Evolutionary conservation across 1,140 invertebrate species (phyloP).

Genomic region (Bombyx mandarina): DNA sequence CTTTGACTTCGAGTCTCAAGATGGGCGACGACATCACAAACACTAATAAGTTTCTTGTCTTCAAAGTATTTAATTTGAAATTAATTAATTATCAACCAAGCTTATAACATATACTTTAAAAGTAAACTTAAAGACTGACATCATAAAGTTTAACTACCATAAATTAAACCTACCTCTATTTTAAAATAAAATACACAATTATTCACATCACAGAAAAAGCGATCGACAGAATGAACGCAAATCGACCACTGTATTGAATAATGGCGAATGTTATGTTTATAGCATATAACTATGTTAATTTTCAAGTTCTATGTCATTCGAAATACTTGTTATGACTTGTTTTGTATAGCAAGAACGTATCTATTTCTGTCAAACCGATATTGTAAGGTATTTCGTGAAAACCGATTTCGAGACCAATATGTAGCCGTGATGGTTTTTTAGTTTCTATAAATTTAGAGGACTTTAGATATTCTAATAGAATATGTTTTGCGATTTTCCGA

Average conservation of each 20-base stretch:
- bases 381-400: no score
- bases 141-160: no score
- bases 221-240: conserved; percentile 7
- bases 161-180: not conserved
- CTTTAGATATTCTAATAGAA: no score
- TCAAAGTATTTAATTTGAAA: not conserved
- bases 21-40: not conserved
- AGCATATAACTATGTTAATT: conserved; percentile 50
- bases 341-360: conserved; percentile 17
- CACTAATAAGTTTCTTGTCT: not conserved
- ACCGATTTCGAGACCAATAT: no score
- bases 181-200: not conserved
- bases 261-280: conserved; percentile 35
- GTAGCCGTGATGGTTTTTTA: no score
- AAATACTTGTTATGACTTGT: conserved; percentile 27
- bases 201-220: not conserved
- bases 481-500: no score
- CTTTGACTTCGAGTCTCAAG: no score
- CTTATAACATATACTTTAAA: no score
- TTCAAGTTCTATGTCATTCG: conserved; percentile 59
- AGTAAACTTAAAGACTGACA: no score
- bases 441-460: no score
- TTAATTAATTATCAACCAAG: no score
- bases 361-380: not conserved
- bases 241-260: conserved; percentile 30